phyloP scores from a whole-genome alignment of 2,888 invertebrate species.

The Siphlonurus alternatus region DNA sequence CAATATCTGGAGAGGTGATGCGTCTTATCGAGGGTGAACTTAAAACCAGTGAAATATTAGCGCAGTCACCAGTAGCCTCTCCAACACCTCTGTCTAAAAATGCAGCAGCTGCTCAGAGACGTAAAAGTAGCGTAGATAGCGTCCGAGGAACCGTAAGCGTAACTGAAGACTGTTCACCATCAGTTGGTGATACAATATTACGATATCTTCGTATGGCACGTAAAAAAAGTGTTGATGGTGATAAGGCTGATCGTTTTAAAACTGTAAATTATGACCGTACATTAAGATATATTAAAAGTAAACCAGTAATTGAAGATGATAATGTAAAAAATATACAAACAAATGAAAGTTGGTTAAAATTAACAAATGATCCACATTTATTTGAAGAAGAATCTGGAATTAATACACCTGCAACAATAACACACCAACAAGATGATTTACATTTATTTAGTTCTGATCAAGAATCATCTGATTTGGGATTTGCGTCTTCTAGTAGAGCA shows the following conservation, averaged over 20 bases:
- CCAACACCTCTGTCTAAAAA: not conserved
- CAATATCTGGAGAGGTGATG: conserved; percentile 38
- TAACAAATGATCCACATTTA: conserved; percentile 12
- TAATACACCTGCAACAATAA: not conserved
- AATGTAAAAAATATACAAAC: conserved; percentile 6
- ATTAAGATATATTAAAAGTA: conserved; percentile 45
- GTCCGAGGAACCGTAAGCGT: conserved; percentile 25
- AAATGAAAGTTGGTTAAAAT: conserved; percentile 47
- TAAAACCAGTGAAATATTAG: conserved; percentile 13
- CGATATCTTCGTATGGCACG: conserved; percentile 72
- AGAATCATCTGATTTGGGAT: conserved; percentile 1
- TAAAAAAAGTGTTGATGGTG: conserved; percentile 68
- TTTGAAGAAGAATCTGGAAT: not conserved
- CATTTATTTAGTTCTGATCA: not conserved
- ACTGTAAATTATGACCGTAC: conserved; percentile 78
- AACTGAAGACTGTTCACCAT: conserved; percentile 62
- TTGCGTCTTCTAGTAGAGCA: conserved; percentile 26
- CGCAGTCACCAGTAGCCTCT: not conserved
- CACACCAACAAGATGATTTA: not conserved
- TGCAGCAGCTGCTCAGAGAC: not conserved
- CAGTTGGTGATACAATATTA: conserved; percentile 74
- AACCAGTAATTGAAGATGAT: not conserved
- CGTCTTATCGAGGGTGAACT: conserved; percentile 30
- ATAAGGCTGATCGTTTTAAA: conserved; percentile 66
- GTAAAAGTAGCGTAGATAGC: conserved; percentile 19